phyloP scores from a whole-genome alignment of 1,140 invertebrate species.

The Drosophila azteca region DNA sequence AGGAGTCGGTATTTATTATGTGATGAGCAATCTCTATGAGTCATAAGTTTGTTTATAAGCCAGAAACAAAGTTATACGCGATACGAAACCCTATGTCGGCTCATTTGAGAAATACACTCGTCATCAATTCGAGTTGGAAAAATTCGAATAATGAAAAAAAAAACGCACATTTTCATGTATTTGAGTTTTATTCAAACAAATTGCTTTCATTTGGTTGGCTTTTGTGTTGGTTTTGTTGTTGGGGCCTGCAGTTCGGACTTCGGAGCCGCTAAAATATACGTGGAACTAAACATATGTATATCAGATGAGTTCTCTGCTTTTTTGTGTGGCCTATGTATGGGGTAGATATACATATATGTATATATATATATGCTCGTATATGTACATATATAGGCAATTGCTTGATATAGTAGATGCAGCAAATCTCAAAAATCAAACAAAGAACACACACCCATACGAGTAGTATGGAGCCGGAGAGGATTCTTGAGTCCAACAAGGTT shows the following conservation, averaged over 20 bases:
- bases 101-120: no score
- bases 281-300: slow-evolving; percentile 29
- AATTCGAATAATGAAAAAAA: slow-evolving; percentile 4
- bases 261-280: slow-evolving; percentile 31
- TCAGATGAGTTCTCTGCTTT: slow-evolving; percentile 24
- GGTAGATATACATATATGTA: neutral
- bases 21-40: no score
- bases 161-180: slow-evolving; percentile 19
- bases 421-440: slow-evolving; percentile 25
- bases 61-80: no score
- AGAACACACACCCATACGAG: neutral
- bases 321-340: slow-evolving; percentile 1
- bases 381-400: slow-evolving; percentile 10
- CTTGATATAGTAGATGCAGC: slow-evolving; percentile 24
- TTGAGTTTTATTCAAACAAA: slow-evolving; percentile 72
- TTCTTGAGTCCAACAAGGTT: neutral
- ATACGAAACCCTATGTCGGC: no score
- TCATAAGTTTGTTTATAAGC: no score
- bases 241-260: slow-evolving; percentile 22
- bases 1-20: no score
- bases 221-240: slow-evolving; percentile 26
- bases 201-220: slow-evolving; percentile 62
- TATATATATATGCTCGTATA: neutral
- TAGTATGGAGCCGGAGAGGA: no score
- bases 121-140: no score